A percentile compares a stretch with the other conserved stretches of the same genome.
Evolutionary conservation across 1,140 invertebrate genomes (phyloP).

Genomic region (Drosophila mauritiana): DNA sequence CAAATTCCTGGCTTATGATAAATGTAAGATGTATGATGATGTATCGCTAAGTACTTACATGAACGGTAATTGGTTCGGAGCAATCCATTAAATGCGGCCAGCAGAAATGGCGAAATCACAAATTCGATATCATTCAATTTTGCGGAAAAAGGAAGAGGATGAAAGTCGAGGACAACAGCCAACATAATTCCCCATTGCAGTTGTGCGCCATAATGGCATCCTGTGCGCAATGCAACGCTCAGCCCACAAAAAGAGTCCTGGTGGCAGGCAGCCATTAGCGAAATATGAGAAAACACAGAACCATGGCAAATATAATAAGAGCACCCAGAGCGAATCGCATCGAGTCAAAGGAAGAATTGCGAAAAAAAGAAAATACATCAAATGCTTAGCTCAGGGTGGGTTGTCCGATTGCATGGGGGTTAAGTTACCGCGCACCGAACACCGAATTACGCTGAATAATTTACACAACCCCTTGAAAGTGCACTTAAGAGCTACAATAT

Average conservation of each 20-base stretch:
- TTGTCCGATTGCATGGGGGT: background rate
- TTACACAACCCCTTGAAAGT: constrained; percentile 78
- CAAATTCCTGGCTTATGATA: too few species aligned
- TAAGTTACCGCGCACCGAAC: constrained; percentile 16
- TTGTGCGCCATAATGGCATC: constrained; percentile 77
- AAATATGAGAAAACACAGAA: constrained; percentile 70
- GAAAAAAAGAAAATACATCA: too few species aligned
- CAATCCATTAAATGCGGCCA: constrained; percentile 64
- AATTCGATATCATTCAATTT: constrained; percentile 72
- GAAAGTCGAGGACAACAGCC: constrained; percentile 47
- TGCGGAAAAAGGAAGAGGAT: constrained; percentile 13
- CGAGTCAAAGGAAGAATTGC: constrained; percentile 42
- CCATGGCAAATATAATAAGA: constrained; percentile 8
- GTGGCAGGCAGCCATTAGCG: constrained; percentile 78
- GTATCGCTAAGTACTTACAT: background rate
- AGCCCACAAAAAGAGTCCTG: constrained; percentile 45
- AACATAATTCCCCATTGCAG: constrained; percentile 77
- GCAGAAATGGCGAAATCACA: constrained; percentile 49
- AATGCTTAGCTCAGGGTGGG: constrained; percentile 17
- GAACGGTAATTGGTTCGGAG: background rate
- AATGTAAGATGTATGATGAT: too few species aligned
- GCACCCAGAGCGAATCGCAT: constrained; percentile 71
- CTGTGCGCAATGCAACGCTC: constrained; percentile 66
- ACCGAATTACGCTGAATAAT: constrained; percentile 81
- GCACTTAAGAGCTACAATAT: constrained; percentile 70